Conservation (phyloP, 2,113 vertebrate genomes). For the Nothoprocta pentlandii region DNA sequence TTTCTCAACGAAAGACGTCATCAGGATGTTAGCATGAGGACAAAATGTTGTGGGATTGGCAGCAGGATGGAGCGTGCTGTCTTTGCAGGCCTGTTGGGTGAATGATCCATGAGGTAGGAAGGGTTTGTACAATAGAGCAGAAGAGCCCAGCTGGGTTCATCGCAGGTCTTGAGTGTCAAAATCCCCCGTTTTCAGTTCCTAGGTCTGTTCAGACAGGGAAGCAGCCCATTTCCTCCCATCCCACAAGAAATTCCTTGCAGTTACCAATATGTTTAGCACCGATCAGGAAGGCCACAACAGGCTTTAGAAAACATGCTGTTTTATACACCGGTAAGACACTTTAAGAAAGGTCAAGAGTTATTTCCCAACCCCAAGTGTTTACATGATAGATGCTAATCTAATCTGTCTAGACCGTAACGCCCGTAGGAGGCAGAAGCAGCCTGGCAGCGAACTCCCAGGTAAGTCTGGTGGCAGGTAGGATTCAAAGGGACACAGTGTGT, state of each 20-base stretch:
- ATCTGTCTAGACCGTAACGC: conserved; percentile 53
- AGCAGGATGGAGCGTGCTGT: background rate
- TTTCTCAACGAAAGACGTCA: background rate
- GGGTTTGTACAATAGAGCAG: conserved; percentile 23
- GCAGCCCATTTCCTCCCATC: background rate
- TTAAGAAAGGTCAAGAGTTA: conserved; percentile 49
- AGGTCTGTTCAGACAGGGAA: background rate
- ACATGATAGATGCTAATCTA: conserved; percentile 55
- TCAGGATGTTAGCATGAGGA: background rate
- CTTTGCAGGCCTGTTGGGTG: background rate
- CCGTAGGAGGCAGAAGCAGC: conserved; percentile 31
- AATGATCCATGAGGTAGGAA: conserved; percentile 2
- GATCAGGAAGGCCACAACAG: background rate
- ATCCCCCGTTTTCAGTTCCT: conserved; percentile 34
- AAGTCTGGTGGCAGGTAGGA: conserved; percentile 24
- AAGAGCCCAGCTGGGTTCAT: background rate
- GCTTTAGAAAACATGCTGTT: background rate
- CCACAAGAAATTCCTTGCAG: background rate
- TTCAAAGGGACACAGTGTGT: conserved; percentile 3
- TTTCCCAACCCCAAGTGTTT: conserved; percentile 55
- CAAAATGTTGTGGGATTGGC: background rate
- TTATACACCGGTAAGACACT: background rate
- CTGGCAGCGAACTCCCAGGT: conserved; percentile 25
- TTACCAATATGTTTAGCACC: background rate
- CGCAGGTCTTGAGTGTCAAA: background rate